These are phyloP conservation scores for Steinernema feltiae DNA, from an alignment of 1,140 invertebrate species.

Conservation along the genomic window DNA sequence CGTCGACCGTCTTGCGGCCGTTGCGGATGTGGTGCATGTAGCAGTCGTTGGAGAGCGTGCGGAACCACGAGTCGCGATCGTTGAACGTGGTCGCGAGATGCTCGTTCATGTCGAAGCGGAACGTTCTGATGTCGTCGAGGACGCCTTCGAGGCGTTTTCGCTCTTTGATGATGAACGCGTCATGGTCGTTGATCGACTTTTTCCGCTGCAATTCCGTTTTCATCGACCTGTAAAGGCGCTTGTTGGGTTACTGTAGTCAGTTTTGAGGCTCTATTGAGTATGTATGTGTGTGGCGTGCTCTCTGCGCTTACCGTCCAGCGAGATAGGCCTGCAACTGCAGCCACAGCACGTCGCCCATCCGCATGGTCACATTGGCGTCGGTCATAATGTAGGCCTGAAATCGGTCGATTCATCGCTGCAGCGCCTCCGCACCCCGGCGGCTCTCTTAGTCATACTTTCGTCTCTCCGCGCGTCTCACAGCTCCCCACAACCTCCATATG, in stretches of 20 bases:
- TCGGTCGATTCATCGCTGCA: not conserved
- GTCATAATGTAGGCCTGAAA: not conserved
- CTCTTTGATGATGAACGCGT: not conserved
- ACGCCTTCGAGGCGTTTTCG: not conserved
- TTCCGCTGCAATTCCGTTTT: not conserved
- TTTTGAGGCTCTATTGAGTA: not conserved
- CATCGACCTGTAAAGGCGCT: not conserved
- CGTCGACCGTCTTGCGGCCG: not conserved
- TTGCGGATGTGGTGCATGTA: not conserved
- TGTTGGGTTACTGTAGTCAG: no score
- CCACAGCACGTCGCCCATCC: constrained; percentile 3
- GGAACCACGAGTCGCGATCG: not conserved
- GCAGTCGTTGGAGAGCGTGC: not conserved
- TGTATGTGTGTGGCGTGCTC: no score
- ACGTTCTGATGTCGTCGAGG: not conserved
- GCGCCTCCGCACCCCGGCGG: no score
- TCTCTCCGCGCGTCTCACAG: not conserved
- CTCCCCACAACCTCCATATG: not conserved
- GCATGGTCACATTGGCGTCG: not conserved
- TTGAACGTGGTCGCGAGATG: not conserved
- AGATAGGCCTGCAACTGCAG: not conserved
- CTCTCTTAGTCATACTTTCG: not conserved
- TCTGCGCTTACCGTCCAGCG: not conserved
- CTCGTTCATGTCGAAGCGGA: not conserved
- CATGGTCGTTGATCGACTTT: not conserved